Conservation (phyloP, 2,113 vertebrate species). For the Bostrychus sinensis region DNA sequence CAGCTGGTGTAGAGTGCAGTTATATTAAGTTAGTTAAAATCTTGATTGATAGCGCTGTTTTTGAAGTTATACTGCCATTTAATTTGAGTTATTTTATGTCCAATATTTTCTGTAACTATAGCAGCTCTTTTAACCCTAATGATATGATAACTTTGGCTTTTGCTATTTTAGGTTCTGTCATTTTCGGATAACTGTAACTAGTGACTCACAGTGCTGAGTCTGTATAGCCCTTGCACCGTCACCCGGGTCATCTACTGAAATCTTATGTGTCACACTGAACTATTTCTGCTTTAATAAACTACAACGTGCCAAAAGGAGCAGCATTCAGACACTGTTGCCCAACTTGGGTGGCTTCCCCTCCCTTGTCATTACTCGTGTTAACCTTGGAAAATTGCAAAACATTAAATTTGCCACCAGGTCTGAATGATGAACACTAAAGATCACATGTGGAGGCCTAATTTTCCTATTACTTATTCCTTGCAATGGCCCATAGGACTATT, state of each 20-base stretch:
- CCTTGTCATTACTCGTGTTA: constrained; percentile 18
- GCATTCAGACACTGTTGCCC: constrained; percentile 33
- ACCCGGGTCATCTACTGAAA: too few relatives aligned
- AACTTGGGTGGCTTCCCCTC: constrained; percentile 50
- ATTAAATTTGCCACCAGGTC: constrained; percentile 34
- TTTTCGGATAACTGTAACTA: too few relatives aligned
- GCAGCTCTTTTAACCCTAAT: neutral
- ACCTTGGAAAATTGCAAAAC: constrained; percentile 46
- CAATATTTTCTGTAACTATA: neutral
- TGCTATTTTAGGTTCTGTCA: too few relatives aligned
- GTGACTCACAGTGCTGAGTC: neutral
- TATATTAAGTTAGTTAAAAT: too few relatives aligned
- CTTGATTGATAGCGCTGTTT: too few relatives aligned
- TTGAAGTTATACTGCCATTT: neutral
- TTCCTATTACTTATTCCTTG: constrained; percentile 31
- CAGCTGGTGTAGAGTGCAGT: too few relatives aligned
- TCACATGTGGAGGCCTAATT: constrained; percentile 44
- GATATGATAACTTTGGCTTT: too few relatives aligned
- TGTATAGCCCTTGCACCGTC: neutral
- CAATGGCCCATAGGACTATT: constrained; percentile 28
- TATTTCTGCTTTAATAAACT: constrained; percentile 46
- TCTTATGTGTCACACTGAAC: constrained; percentile 51
- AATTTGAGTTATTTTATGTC: neutral
- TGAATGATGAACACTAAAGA: constrained; percentile 34
- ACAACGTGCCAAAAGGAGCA: constrained; percentile 43